These are phyloP conservation scores for Ectemnius cavifrons DNA, from an alignment of 2,888 invertebrate genomes.

Conservation along the genomic window DNA sequence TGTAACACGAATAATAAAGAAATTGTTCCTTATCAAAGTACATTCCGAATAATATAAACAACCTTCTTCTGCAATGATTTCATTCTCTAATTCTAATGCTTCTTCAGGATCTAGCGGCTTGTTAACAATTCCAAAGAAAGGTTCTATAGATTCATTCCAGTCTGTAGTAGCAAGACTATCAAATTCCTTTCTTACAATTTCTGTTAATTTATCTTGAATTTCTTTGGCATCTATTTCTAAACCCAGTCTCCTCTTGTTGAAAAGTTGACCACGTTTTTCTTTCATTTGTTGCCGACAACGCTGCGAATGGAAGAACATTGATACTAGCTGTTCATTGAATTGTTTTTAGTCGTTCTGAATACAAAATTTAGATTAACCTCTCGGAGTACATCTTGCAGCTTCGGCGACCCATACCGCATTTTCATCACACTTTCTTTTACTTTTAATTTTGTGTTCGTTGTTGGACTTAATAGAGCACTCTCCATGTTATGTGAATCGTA, in stretches of 20 bases:
- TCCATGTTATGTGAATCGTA: conserved; percentile 48
- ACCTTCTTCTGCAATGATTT: conserved; percentile 70
- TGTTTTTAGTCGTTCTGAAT: neutral
- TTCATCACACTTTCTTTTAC: conserved; percentile 63
- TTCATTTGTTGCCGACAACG: conserved; percentile 62
- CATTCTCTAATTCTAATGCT: conserved; percentile 62
- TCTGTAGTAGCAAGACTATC: conserved; percentile 57
- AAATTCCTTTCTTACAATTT: conserved; percentile 71
- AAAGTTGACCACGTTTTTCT: conserved; percentile 68
- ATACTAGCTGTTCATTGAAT: neutral
- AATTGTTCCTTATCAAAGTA: neutral
- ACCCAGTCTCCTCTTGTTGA: conserved; percentile 64
- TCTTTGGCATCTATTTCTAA: conserved; percentile 49
- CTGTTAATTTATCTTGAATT: conserved; percentile 62
- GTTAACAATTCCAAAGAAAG: conserved; percentile 31
- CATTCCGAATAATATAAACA: neutral
- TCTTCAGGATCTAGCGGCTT: conserved; percentile 62
- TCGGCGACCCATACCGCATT: conserved; percentile 73
- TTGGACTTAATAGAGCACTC: conserved; percentile 56
- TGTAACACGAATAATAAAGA: conserved; percentile 38
- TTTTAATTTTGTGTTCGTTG: conserved; percentile 61
- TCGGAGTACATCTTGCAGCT: conserved; percentile 74
- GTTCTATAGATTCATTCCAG: conserved; percentile 22
- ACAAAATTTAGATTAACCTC: conserved; percentile 68
- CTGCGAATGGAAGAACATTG: conserved; percentile 17